Base-by-base conservation (phyloP, 30 jellyfish, hydroid and myxozoan species). In the Chrysaora quinquecirrha region DNA sequence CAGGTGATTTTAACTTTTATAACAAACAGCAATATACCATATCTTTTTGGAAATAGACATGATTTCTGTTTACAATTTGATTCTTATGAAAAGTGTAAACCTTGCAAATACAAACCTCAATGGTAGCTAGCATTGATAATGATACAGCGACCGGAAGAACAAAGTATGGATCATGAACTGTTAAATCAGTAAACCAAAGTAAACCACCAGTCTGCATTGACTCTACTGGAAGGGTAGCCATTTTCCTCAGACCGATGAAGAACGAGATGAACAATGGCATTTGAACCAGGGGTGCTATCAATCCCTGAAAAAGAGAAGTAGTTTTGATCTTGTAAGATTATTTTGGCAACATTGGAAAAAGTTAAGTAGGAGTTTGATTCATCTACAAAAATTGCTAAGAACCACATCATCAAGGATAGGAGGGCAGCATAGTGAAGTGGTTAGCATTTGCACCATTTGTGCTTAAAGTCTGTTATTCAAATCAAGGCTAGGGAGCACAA, bases 141-240 rank as follows among this genome's bases (percentile, higher is more conserved):
- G 96, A 90, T 43, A 95, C 43, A 3, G 62, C 73, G 34, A 93
- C 86, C 0, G 98, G 98, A 19, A 93, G 76, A 21, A 93, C 78
- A 50, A 43, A 85, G 58, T 56, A 76, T 30, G 98, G 98, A 58
- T 93, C 98, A 71, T 88, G 84, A 48, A 78, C 71, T 22, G 90
- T 87, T 24, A 93, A 80, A 68, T 93, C 96, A 20, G 97, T 80
- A 64, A 93, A 93, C 98, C 98, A 93, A 6, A 83, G 78, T 10
- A 87, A 7, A 22, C 98, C 98, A 49, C 98, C 98, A 11, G 93
- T 86, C 19, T 76, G 49, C 93, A 93, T 33, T 18, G 97, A 80
- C 62, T 93, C 98, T 4, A 93, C 98, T 20, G 98, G 98, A 33
- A 93, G 89, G n/a, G 50, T 63, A 0, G 97, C 95, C 98, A 93